Conservation (phyloP, 2,797 vertebrate genomes). For the Sardinella longiceps region DNA sequence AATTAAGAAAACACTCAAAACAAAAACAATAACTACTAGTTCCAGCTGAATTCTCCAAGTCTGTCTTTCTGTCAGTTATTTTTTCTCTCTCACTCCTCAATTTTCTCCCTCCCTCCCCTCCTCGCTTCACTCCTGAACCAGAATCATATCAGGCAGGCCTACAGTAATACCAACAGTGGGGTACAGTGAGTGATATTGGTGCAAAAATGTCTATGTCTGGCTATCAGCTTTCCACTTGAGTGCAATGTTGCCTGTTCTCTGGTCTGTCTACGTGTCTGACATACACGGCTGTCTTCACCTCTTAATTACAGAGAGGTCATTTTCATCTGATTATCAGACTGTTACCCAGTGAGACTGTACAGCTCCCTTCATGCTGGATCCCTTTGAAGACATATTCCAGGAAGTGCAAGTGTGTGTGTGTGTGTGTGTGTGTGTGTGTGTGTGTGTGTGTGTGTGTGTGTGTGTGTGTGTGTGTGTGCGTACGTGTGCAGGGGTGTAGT, state of each 20-base stretch:
- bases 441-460: not conserved
- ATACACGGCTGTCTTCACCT: conserved; percentile 8
- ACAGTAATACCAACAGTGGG: not conserved
- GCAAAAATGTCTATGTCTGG: not conserved
- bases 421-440: not conserved
- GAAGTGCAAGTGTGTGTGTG: not conserved
- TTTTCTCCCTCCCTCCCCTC: not conserved
- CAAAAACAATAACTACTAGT: not conserved
- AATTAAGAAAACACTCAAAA: too few species aligned
- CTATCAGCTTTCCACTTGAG: conserved; percentile 11
- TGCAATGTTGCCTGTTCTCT: not conserved
- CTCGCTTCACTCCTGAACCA: not conserved
- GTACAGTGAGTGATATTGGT: not conserved
- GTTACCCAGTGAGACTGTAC: not conserved
- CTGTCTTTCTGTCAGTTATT: not conserved
- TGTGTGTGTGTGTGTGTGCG: not conserved
- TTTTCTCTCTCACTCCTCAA: not conserved
- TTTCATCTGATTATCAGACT: conserved; percentile 6
- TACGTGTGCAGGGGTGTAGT: too few species aligned
- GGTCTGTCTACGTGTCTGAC: conserved; percentile 11
- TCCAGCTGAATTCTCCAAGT: not conserved
- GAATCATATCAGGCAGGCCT: not conserved
- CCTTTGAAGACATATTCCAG: conserved; percentile 13
- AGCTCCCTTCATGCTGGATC: not conserved
- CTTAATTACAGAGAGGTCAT: conserved; percentile 2